A percentile compares a stretch with the other conserved stretches of the same genome.
Evolutionary conservation across 2,113 vertebrate species (phyloP).

Genomic region (Leptocoma aspasia): DNA sequence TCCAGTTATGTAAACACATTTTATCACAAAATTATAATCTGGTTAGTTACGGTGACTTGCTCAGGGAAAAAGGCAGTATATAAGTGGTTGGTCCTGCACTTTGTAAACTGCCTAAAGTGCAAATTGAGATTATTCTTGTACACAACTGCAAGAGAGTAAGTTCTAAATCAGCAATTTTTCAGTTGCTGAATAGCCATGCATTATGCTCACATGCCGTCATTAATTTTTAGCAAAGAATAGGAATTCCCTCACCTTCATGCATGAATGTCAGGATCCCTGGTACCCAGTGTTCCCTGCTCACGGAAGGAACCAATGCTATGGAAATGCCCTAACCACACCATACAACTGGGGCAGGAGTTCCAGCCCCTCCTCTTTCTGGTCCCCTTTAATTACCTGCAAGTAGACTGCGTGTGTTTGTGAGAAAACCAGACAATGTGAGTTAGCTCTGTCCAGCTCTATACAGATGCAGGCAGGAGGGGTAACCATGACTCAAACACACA

Average conservation of each 20-base stretch:
- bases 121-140: neutral
- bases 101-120: neutral
- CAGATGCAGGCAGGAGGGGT: neutral
- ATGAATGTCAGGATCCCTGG: neutral
- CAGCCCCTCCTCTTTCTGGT: neutral
- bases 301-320: neutral
- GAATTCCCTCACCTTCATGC: neutral
- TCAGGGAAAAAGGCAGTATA: neutral
- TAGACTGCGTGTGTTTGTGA: neutral
- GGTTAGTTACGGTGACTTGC: neutral
- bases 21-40: conserved; percentile 26
- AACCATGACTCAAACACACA: neutral
- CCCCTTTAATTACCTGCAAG: neutral
- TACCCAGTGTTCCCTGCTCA: neutral
- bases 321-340: neutral
- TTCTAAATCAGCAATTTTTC: neutral
- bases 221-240: neutral
- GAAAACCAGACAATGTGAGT: neutral
- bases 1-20: neutral
- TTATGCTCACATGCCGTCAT: neutral
- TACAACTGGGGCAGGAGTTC: neutral
- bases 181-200: neutral
- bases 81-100: neutral
- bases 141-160: neutral
- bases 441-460: neutral